Evolutionary conservation across 2,113 vertebrate species (phyloP).

Genomic region (Oryzias celebensis): DNA sequence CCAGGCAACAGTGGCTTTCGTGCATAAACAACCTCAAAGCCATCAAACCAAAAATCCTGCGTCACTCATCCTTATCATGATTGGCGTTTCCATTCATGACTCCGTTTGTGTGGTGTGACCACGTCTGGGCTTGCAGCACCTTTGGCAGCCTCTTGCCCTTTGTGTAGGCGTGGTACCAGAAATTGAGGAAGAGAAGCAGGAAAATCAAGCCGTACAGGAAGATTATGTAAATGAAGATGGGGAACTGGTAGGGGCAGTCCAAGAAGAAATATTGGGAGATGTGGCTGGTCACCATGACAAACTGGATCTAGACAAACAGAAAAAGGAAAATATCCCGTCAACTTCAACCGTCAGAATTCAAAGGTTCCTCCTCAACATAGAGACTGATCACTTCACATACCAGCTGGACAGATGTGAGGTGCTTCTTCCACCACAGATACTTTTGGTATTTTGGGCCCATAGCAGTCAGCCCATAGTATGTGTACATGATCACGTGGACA

Average conservation of each 20-base stretch:
- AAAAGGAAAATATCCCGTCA: neutral
- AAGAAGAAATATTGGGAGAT: slow-evolving; percentile 92
- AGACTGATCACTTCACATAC: slow-evolving; percentile 69
- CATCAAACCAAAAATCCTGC: neutral
- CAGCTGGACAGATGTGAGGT: slow-evolving; percentile 93
- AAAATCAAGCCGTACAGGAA: slow-evolving; percentile 86
- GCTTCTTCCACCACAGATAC: slow-evolving; percentile 98
- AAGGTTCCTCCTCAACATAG: neutral
- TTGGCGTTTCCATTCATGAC: slow-evolving; percentile 77
- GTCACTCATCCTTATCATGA: slow-evolving; percentile 68
- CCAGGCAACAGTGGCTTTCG: slow-evolving; percentile 17
- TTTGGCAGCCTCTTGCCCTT: slow-evolving; percentile 92
- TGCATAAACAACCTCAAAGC: slow-evolving; percentile 17
- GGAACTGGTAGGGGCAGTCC: slow-evolving; percentile 90
- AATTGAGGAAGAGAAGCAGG: slow-evolving; percentile 93
- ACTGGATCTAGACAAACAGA: slow-evolving; percentile 84
- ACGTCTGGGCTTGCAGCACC: slow-evolving; percentile 79
- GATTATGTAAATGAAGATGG: slow-evolving; percentile 93
- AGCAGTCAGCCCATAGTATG: slow-evolving; percentile 91
- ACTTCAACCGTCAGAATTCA: neutral
- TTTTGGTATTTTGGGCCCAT: slow-evolving; percentile 91
- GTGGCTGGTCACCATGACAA: slow-evolving; percentile 85
- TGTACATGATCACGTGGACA: slow-evolving; percentile 95
- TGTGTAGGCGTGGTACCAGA: slow-evolving; percentile 97
- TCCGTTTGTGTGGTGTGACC: slow-evolving; percentile 76